These are phyloP conservation scores for Elysia chlorotica DNA, from an alignment of 1,140 invertebrate species.

Conservation along the genomic window DNA sequence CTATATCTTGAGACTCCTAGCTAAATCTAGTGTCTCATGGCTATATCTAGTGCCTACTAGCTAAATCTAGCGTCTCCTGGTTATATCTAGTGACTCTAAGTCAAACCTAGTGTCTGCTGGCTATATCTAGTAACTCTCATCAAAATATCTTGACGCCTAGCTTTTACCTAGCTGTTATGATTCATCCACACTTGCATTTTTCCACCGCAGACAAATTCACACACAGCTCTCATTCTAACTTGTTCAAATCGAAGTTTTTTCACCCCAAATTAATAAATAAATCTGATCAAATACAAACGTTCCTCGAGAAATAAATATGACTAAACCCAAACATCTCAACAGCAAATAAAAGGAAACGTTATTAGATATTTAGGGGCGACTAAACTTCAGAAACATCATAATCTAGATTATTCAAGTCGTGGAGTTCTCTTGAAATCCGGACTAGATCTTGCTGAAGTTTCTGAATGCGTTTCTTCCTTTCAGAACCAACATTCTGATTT, in stretches of 20 bases:
- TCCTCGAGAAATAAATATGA: not conserved
- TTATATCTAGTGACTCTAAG: no score
- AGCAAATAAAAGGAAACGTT: no score
- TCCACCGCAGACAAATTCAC: not conserved
- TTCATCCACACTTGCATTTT: no score
- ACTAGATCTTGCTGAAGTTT: slow-evolving; percentile 37
- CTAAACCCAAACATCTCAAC: no score
- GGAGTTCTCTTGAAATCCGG: slow-evolving; percentile 35
- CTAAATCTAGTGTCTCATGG: no score
- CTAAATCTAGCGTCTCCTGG: no score
- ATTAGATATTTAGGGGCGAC: not conserved
- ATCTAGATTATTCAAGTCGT: slow-evolving; percentile 35
- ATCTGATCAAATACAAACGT: not conserved
- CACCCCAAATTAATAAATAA: not conserved
- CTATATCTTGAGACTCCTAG: no score
- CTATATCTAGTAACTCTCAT: no score
- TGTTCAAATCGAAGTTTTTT: not conserved
- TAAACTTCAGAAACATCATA: slow-evolving; percentile 41
- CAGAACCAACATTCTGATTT: slow-evolving; percentile 20
- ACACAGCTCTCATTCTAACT: not conserved
- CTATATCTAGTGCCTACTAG: no score
- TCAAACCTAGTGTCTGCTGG: no score
- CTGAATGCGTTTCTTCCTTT: slow-evolving; percentile 33
- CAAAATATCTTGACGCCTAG: no score
- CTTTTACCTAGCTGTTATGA: no score